phyloP scores from a whole-genome alignment of 2,888 invertebrate species.

The Agonum fuliginosum region DNA sequence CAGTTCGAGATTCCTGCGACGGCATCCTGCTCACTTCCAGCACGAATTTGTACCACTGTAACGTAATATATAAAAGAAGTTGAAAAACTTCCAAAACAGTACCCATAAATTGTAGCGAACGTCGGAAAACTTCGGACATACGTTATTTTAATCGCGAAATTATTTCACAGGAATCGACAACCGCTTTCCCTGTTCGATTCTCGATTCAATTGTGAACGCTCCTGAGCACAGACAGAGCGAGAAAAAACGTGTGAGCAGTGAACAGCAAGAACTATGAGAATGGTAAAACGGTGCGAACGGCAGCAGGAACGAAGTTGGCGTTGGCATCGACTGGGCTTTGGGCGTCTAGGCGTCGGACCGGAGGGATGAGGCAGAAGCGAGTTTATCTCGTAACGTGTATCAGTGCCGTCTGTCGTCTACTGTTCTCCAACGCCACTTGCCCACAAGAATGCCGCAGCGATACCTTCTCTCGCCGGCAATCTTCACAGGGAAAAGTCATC shows the following conservation, averaged over 20 bases:
- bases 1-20: slow-evolving; percentile 12
- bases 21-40: slow-evolving; percentile 31
- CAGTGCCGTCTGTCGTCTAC: slow-evolving; percentile 7
- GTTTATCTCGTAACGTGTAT: slow-evolving; percentile 36
- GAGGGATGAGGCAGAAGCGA: slow-evolving; percentile 10
- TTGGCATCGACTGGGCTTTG: slow-evolving; percentile 2
- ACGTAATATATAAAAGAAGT: slow-evolving; percentile 60
- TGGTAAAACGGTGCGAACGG: neutral
- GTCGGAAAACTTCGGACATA: slow-evolving; percentile 59
- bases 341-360: neutral
- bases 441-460: slow-evolving; percentile 54
- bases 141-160: slow-evolving; percentile 59
- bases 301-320: neutral
- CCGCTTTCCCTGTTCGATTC: slow-evolving; percentile 51
- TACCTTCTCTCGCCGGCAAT: slow-evolving; percentile 54
- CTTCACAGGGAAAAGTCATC: slow-evolving; percentile 56
- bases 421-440: neutral
- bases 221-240: neutral
- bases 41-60: slow-evolving; percentile 59
- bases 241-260: slow-evolving; percentile 9
- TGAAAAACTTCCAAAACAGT: slow-evolving; percentile 59
- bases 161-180: slow-evolving; percentile 57
- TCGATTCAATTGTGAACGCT: slow-evolving; percentile 56
- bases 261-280: slow-evolving; percentile 17
- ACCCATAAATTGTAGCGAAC: slow-evolving; percentile 57